These are phyloP conservation scores for Chloroceryle amazona DNA, from an alignment of 2,797 vertebrate species.

Conservation along the genomic window DNA sequence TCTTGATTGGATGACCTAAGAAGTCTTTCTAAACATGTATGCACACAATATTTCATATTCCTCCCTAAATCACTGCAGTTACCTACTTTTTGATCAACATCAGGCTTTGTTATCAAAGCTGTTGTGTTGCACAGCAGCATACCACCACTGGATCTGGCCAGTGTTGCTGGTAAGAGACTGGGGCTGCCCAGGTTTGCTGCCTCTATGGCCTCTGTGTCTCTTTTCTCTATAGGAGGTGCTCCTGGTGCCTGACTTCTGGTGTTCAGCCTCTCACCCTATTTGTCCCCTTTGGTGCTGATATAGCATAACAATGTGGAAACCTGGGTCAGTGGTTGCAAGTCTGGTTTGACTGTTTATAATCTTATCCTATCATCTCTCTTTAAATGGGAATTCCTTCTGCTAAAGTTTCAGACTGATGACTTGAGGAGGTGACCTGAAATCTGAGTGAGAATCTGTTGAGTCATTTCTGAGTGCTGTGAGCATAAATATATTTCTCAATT, in stretches of 20 bases:
- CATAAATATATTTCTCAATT: neutral
- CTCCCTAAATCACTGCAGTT: neutral
- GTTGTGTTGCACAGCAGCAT: neutral
- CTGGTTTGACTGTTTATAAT: neutral
- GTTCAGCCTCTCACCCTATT: neutral
- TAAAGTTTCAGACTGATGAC: neutral
- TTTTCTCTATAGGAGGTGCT: neutral
- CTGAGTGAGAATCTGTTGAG: conserved; percentile 32
- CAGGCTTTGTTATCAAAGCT: neutral
- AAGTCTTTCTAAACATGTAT: neutral
- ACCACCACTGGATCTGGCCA: neutral
- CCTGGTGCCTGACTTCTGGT: neutral
- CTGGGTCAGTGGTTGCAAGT: neutral
- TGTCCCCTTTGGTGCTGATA: neutral
- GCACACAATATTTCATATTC: neutral
- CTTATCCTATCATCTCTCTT: neutral
- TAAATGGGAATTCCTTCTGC: neutral
- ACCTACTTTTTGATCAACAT: neutral
- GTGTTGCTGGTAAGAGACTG: neutral
- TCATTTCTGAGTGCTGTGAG: conserved; percentile 15
- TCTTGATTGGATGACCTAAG: neutral
- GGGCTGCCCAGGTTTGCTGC: neutral
- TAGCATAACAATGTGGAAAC: neutral
- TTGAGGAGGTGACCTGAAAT: conserved; percentile 16
- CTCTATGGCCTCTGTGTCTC: neutral